Base-by-base conservation (phyloP, 1,140 invertebrate genomes). In the Dinothrombium tinctorium region DNA sequence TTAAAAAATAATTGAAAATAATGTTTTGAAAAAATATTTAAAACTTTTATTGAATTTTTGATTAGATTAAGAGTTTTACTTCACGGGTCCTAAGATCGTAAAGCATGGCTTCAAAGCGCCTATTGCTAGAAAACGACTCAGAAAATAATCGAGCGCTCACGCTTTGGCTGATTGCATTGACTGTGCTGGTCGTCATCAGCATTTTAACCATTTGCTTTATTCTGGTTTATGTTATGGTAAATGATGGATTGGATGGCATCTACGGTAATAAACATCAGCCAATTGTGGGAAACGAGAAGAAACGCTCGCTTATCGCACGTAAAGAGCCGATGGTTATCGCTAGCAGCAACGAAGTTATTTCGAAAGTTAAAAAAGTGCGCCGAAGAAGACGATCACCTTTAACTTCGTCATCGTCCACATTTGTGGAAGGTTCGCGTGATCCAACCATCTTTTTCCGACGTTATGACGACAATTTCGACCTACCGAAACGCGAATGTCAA, bases 351-450 rank as follows among this genome's bases (percentile, higher is more conserved):
- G n/a, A n/a, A n/a, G n/a, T n/a, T n/a, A n/a, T n/a, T n/a, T n/a
- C n/a, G n/a, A n/a, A n/a, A n/a, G n/a, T n/a, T n/a, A n/a, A 39
- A 39, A 5, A 6, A 39, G 19, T 7, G 4, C 8, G 9, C 11
- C 14, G 32, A 24, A 26, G 19, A n/a, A 33, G 25, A 42, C 4
- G 41, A 15, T 42, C 41, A 26, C 29, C 41, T 4, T 23, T 42
- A 12, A 15, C 28, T 12, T 42, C 41, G 15, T 42, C 41, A 1
- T 22, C 29, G 12, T 42, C 41, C 7, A 42, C 41, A 22, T 35
- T 25, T 15, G 32, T 42, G 6, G 41, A 42, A 35, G 41, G 41
- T 14, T 36, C 33, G 7, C 17, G 12, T 15, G 41, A 42, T 36
- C 41, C 41, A n/a, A 42, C 19, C 4, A 33, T 25, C 7, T 22